Evolutionary conservation across 2,888 invertebrate genomes (phyloP).

Genomic region (Teinopalpus imperialis): DNA sequence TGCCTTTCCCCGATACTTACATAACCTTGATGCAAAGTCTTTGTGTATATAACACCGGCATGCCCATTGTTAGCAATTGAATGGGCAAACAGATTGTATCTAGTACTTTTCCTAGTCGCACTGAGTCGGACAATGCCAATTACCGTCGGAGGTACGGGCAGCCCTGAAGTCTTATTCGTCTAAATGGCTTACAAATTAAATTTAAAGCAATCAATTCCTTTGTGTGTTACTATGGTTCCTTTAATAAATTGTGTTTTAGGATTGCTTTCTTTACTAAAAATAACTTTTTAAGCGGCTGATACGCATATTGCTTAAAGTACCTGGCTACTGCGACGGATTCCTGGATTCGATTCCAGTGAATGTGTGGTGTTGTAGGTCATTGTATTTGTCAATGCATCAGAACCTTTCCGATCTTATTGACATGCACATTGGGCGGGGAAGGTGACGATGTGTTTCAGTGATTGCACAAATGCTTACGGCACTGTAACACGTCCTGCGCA

Average conservation of each 20-base stretch:
- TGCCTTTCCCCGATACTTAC: slow-evolving; percentile 27
- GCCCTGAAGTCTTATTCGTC: slow-evolving; percentile 19
- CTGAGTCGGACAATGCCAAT: slow-evolving; percentile 26
- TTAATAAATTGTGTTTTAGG: background rate
- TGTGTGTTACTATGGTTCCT: slow-evolving; percentile 2
- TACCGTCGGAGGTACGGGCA: slow-evolving; percentile 14
- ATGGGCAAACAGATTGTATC: slow-evolving; percentile 35
- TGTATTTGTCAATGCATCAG: no score
- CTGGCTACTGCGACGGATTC: no score
- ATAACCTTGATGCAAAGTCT: slow-evolving; percentile 34
- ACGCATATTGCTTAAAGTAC: no score
- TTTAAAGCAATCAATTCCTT: slow-evolving; percentile 20
- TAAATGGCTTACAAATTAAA: slow-evolving; percentile 12
- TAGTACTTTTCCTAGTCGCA: slow-evolving; percentile 31
- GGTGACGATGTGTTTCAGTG: no score
- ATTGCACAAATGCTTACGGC: no score
- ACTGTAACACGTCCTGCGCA: no score
- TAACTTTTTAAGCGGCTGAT: no score
- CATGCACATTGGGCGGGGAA: no score
- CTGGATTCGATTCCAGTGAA: no score
- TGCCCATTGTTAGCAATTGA: slow-evolving; percentile 37
- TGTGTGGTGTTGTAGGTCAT: no score
- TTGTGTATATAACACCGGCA: slow-evolving; percentile 31
- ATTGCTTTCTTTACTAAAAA: no score
- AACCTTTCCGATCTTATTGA: no score